Evolutionary conservation across 2,113 vertebrate genomes (phyloP).

Genomic region (Pygoscelis antarcticus): DNA sequence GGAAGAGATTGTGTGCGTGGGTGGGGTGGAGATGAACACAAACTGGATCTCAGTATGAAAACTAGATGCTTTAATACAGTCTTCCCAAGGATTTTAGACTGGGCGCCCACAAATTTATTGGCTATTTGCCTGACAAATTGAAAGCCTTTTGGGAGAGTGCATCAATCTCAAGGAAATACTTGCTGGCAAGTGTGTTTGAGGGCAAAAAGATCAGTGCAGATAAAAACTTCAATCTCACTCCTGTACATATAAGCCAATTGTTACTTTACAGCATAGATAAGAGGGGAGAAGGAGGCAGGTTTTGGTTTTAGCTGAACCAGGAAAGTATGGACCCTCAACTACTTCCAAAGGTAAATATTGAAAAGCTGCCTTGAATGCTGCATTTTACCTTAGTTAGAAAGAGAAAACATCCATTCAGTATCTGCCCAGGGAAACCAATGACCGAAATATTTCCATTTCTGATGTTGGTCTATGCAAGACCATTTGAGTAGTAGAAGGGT

Average conservation of each 20-base stretch:
- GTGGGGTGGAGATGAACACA: neutral
- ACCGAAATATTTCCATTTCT: neutral
- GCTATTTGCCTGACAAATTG: neutral
- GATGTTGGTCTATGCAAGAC: too few relatives aligned
- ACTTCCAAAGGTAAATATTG: neutral
- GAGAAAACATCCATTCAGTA: neutral
- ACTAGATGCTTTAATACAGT: neutral
- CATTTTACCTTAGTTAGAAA: neutral
- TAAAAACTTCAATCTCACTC: slow-evolving; percentile 73
- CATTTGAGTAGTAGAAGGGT: neutral
- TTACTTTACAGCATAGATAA: neutral
- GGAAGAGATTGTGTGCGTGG: neutral
- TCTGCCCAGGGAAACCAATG: neutral
- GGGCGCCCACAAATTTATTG: neutral
- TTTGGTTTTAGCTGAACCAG: neutral
- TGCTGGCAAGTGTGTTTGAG: neutral
- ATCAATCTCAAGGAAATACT: neutral
- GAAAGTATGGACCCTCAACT: neutral
- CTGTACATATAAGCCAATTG: neutral
- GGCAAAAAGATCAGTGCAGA: neutral
- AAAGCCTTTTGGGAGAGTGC: neutral
- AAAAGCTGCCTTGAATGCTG: neutral
- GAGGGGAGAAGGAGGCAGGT: neutral
- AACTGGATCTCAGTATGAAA: neutral
- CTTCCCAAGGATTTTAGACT: neutral